Conservation (phyloP, 2,113 vertebrate genomes). For the Xiphophorus maculatus region DNA sequence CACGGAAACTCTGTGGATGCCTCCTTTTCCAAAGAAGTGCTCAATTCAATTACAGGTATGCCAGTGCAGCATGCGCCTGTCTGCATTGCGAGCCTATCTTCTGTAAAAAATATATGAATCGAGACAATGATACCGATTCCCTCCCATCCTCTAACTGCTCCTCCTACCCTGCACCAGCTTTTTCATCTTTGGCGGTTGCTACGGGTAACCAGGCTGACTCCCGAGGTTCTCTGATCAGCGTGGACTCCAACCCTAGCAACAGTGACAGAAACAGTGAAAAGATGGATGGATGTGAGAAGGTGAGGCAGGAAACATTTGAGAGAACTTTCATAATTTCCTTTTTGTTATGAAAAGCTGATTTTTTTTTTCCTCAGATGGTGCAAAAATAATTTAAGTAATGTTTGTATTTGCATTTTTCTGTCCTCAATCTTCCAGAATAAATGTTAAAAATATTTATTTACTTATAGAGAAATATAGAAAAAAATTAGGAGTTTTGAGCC, state of each 20-base stretch:
- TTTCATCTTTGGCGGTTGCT: conserved; percentile 96
- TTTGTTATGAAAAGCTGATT: not conserved
- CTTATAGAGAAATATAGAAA: too few species aligned
- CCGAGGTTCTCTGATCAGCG: conserved; percentile 93
- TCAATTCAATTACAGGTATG: conserved; percentile 99
- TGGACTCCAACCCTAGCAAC: conserved; percentile 97
- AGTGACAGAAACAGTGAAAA: conserved; percentile 95
- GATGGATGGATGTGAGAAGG: conserved; percentile 96
- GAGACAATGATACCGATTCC: conserved; percentile 23
- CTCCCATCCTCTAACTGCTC: not conserved
- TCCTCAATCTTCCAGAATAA: too few species aligned
- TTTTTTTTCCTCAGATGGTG: not conserved
- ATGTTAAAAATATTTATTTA: too few species aligned
- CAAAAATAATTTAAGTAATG: not conserved
- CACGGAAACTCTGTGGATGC: conserved; percentile 93
- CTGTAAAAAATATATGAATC: conserved; percentile 39
- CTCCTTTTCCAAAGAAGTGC: conserved; percentile 96
- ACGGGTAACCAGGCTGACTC: conserved; percentile 94
- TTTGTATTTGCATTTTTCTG: too few species aligned
- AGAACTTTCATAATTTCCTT: not conserved
- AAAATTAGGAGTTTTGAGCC: not conserved
- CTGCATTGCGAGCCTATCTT: not conserved
- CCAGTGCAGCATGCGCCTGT: not conserved
- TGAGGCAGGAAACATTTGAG: conserved; percentile 51
- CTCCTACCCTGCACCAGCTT: conserved; percentile 78